Evolutionary conservation across 1,140 invertebrate species (phyloP).

Genomic region (Platyscapa corneri): DNA sequence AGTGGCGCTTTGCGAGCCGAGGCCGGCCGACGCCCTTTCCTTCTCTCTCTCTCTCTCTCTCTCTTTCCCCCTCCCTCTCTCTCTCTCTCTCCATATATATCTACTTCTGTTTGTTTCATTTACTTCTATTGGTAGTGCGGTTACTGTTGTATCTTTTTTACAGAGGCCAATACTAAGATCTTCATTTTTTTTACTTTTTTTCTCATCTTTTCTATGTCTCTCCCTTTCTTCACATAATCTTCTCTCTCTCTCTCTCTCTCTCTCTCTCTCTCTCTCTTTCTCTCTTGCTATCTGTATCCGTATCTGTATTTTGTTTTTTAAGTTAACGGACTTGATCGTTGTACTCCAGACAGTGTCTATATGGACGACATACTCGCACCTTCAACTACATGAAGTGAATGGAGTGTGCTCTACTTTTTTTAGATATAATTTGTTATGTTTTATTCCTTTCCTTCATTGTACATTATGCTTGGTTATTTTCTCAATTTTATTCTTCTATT

Average conservation of each 20-base stretch:
- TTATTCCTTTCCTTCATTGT: background rate
- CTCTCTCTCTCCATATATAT: background rate
- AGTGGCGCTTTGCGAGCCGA: constrained; percentile 59
- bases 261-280: constrained; percentile 3
- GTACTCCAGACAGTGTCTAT: background rate
- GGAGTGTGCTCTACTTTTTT: background rate
- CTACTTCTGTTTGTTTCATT: background rate
- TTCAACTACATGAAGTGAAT: too few relatives aligned
- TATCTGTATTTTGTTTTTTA: background rate
- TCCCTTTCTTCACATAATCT: background rate
- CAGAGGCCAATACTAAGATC: background rate
- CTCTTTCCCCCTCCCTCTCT: background rate
- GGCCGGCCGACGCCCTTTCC: constrained; percentile 60
- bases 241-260: background rate
- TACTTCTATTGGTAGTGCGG: background rate
- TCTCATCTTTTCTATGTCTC: background rate
- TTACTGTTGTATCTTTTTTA: constrained; percentile 2
- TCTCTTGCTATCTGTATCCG: background rate
- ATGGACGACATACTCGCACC: constrained; percentile 11
- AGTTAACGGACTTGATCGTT: constrained; percentile 15
- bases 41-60: background rate
- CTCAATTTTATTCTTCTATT: background rate
- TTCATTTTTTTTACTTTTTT: background rate
- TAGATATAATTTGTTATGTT: background rate
- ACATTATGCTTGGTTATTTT: background rate